phyloP scores from a whole-genome alignment of 2,888 invertebrate species.

The Spisula solida region DNA sequence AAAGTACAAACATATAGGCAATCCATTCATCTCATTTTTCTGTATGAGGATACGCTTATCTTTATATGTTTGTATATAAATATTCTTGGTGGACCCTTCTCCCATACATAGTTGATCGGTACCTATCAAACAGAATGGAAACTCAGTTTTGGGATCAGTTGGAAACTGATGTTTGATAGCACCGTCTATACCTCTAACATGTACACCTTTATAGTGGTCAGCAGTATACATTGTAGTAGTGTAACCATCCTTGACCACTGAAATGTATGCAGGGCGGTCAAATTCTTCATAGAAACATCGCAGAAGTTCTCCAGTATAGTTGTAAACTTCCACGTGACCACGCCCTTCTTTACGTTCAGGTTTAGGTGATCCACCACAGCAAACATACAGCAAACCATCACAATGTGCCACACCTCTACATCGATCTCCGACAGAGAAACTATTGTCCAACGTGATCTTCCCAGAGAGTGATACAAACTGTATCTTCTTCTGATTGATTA shows the following conservation, averaged over 20 bases:
- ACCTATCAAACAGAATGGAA: constrained; percentile 1
- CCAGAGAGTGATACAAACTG: neutral
- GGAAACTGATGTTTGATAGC: neutral
- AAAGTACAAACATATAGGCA: neutral
- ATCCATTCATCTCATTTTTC: neutral
- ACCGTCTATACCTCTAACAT: neutral
- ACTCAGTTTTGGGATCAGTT: neutral
- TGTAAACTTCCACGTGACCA: constrained; percentile 30
- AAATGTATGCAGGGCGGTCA: neutral
- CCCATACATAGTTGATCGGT: neutral
- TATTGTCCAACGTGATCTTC: neutral
- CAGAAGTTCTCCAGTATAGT: neutral
- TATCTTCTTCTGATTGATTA: neutral
- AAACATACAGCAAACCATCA: constrained; percentile 24
- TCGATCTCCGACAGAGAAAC: neutral
- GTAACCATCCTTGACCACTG: neutral
- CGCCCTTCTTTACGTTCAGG: neutral
- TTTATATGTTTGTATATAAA: neutral
- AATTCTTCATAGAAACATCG: neutral
- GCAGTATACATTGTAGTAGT: neutral
- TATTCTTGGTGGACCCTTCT: neutral
- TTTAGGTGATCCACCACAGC: neutral
- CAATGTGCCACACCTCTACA: neutral
- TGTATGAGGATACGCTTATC: neutral
- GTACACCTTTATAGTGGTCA: neutral